Conservation (phyloP, 2,797 vertebrate genomes). For the Sphenopsis melanotis region DNA sequence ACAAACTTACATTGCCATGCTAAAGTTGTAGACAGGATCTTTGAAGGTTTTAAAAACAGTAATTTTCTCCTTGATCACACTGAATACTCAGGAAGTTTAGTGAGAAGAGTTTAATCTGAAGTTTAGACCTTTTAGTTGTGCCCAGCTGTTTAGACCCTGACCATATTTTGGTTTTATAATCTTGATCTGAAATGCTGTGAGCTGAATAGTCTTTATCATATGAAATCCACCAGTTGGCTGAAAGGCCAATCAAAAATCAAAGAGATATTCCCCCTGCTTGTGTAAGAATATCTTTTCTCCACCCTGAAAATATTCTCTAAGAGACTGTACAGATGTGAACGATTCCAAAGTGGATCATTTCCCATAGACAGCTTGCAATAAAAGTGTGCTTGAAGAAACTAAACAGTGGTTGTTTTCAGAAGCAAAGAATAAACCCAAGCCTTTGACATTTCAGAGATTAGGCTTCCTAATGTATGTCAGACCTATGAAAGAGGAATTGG, state of each 20-base stretch:
- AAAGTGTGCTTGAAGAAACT: neutral
- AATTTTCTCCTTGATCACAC: neutral
- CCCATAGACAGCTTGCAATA: neutral
- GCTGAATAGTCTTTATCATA: neutral
- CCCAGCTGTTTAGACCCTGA: neutral
- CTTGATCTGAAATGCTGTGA: neutral
- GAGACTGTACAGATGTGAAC: neutral
- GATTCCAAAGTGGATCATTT: neutral
- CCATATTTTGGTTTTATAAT: neutral
- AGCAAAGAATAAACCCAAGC: neutral
- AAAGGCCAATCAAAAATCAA: neutral
- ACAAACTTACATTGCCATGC: neutral
- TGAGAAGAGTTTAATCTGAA: neutral
- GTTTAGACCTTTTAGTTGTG: neutral
- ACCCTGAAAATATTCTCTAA: neutral
- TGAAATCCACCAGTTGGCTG: neutral
- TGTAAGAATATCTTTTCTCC: neutral
- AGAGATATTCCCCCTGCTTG: neutral
- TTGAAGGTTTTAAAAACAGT: neutral
- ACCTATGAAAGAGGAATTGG: neutral
- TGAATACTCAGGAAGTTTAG: neutral
- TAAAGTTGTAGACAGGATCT: neutral
- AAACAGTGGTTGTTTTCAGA: neutral
- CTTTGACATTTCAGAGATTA: neutral
- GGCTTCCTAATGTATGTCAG: neutral